Percentiles rank a stretch among this genome's conserved stretches.
These are phyloP conservation scores for Sclerurus mexicanus DNA, from an alignment of 2,113 vertebrate genomes.

Conservation along the genomic window DNA sequence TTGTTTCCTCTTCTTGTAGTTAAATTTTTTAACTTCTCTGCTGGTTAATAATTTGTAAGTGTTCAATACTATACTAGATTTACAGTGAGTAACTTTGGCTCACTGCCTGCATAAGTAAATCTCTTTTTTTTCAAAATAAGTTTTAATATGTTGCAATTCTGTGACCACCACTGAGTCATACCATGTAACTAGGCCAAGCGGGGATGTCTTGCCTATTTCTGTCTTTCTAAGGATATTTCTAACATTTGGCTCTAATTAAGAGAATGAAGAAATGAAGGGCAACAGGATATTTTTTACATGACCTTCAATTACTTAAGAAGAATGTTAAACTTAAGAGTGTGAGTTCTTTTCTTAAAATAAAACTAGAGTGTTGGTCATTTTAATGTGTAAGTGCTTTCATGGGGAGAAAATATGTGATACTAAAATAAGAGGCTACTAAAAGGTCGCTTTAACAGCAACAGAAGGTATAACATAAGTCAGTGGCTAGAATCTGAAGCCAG, in stretches of 20 bases:
- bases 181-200: conserved; percentile 32
- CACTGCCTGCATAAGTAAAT: background rate
- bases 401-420: background rate
- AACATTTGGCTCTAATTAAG: conserved; percentile 46
- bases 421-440: background rate
- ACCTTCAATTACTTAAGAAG: conserved; percentile 1
- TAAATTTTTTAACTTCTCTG: background rate
- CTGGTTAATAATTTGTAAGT: background rate
- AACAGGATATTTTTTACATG: background rate
- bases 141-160: conserved; percentile 30
- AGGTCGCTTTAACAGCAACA: background rate
- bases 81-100: background rate
- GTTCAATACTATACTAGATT: background rate
- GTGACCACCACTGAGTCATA: conserved; percentile 41
- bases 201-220: conserved; percentile 40
- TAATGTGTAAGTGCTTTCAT: background rate
- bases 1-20: background rate
- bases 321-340: background rate
- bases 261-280: conserved; percentile 25
- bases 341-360: background rate
- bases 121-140: background rate
- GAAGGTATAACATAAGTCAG: background rate
- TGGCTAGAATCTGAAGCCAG: background rate
- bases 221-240: conserved; percentile 50
- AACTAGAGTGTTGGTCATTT: background rate